Evolutionary conservation across 2,888 invertebrate genomes (phyloP), one percentile per base, ranked within the genome.

Genomic region (Xestobium rufovillosum): DNA sequence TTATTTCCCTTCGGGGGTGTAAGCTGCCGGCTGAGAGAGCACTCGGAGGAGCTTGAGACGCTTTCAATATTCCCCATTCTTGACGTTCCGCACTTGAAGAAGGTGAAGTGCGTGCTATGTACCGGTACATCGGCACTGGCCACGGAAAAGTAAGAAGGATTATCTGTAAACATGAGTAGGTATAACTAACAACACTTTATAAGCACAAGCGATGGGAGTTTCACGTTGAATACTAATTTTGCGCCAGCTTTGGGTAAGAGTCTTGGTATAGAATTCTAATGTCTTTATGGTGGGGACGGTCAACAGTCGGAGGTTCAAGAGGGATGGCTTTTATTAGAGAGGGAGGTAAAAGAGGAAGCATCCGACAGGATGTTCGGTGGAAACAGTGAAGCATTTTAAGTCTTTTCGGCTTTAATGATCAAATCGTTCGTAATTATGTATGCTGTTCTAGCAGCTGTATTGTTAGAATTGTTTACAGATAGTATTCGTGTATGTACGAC

Each of bases 141-240:
- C 53, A 82, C 65, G 54, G 80, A 75, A 63, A 84, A 84, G 62
- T 84, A 84, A 44, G 83, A 83, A 29, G 83, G 83, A 65, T 83
- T 84, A 68, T 83, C 83, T 83, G 74, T 49, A 50, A 73, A 70
- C 61, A 68, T 47, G 36, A 41, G 45, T 34, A 31, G 34, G 31
- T 26, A n/a, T n/a, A 25, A 33, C 31, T 25, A 32, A 37, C 35
- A 28, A 35, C 26, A 37, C 26, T 15, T 42, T 32, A 39, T 30
- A 26, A 35, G 32, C 28, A 16, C 32, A 32, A 36, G 31, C 32
- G 26, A 29, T 28, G 17, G 40, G 41, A 16, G 37, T 23, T 17
- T 28, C 45, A 39, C 45, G 35, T 12, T 40, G 52, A 45, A 52
- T 54, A 50, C 48, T 48, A 53, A 51, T 51, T 42, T 35, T 36